Evolutionary conservation across 2,888 invertebrate species (phyloP).

Genomic region (Piscicola geometra): DNA sequence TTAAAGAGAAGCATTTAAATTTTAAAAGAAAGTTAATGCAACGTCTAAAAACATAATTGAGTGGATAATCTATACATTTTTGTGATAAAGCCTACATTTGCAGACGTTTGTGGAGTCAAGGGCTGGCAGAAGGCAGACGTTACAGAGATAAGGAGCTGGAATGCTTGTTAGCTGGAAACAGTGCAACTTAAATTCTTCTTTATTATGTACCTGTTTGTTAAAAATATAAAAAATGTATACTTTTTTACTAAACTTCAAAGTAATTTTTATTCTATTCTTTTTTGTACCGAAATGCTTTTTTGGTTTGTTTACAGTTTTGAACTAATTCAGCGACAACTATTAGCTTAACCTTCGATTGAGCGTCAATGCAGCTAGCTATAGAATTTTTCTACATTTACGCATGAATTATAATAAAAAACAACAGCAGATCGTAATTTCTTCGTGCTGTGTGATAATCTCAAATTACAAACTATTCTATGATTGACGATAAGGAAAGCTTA

Average conservation of each 20-base stretch:
- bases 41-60: no score
- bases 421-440: no score
- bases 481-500: no score
- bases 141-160: slow-evolving; percentile 39
- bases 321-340: not conserved
- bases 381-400: not conserved
- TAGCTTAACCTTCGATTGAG: not conserved
- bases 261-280: not conserved
- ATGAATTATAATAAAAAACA: no score
- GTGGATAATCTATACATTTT: no score
- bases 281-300: not conserved
- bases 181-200: slow-evolving; percentile 32
- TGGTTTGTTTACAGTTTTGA: not conserved
- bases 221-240: not conserved
- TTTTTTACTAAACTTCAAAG: not conserved
- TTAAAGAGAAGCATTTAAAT: no score
- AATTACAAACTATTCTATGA: no score
- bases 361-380: not conserved
- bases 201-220: not conserved
- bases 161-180: slow-evolving; percentile 39
- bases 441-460: no score
- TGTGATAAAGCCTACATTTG: slow-evolving; percentile 42
- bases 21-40: not conserved
- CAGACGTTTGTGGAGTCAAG: slow-evolving; percentile 41
- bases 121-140: slow-evolving; percentile 39